Conservation (phyloP, 1,140 invertebrate species). For the Stegodyphus mimosarum region DNA sequence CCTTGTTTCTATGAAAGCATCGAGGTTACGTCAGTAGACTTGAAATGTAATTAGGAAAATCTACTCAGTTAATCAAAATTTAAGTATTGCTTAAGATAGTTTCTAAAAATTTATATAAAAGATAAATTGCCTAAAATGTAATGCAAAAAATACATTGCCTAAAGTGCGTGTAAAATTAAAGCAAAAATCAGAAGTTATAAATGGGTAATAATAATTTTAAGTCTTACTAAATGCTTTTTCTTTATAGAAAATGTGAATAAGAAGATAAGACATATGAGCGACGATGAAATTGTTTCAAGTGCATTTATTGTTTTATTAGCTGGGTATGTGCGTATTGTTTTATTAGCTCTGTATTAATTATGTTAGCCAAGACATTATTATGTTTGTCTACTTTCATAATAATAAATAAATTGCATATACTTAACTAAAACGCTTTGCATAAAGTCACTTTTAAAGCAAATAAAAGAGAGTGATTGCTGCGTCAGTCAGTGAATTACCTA, state of each 20-base stretch:
- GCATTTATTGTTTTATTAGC: slow-evolving; percentile 25
- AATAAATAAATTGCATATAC: too few relatives aligned
- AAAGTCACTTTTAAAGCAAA: too few relatives aligned
- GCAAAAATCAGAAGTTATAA: too few relatives aligned
- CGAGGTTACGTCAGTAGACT: neutral
- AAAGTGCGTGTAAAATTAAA: neutral
- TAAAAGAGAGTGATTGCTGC: too few relatives aligned
- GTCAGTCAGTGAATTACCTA: too few relatives aligned
- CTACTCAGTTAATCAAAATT: neutral
- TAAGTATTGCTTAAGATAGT: neutral
- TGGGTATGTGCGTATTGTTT: slow-evolving; percentile 19
- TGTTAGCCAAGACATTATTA: neutral
- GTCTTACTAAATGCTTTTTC: neutral
- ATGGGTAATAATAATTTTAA: too few relatives aligned
- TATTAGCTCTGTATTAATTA: neutral
- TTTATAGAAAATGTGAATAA: neutral
- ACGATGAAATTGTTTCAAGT: slow-evolving; percentile 17
- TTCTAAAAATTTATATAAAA: neutral
- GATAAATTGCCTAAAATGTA: neutral
- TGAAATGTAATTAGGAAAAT: neutral
- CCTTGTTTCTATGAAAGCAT: neutral
- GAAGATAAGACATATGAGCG: neutral
- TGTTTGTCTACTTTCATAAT: too few relatives aligned
- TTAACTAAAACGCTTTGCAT: too few relatives aligned
- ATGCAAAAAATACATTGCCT: neutral